These are phyloP conservation scores for Galerucella pusilla DNA, from an alignment of 2,888 invertebrate genomes.

Conservation along the genomic window DNA sequence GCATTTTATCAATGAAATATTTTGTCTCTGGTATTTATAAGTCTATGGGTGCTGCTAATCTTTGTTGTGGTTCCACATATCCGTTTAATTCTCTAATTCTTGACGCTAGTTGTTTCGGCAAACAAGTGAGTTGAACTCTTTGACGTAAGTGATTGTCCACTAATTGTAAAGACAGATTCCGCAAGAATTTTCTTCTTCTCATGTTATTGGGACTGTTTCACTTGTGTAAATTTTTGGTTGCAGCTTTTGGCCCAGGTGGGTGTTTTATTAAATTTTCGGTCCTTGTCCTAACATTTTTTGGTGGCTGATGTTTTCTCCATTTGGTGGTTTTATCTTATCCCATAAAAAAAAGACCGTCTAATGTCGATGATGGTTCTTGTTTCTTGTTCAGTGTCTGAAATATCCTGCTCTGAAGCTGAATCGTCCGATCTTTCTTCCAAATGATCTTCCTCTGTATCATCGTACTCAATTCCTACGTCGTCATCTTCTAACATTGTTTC, in stretches of 20 bases:
- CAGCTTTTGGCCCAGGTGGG: not conserved
- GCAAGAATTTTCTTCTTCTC: constrained; percentile 7
- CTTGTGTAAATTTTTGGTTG: not conserved
- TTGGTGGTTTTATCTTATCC: too few species aligned
- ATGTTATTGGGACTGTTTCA: constrained; percentile 16
- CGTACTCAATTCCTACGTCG: too few species aligned
- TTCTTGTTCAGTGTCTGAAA: not conserved
- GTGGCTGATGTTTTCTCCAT: too few species aligned
- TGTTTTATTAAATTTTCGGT: not conserved
- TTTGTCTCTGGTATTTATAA: too few species aligned
- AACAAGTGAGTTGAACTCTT: constrained; percentile 1
- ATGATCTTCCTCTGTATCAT: too few species aligned
- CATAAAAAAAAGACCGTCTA: not conserved
- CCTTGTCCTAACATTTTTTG: not conserved
- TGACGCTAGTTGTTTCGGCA: too few species aligned
- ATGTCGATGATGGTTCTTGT: not conserved
- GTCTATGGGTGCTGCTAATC: not conserved
- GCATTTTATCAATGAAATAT: too few species aligned
- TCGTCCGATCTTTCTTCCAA: not conserved
- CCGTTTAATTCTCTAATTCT: too few species aligned
- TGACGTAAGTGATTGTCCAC: constrained; percentile 17
- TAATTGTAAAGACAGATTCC: constrained; percentile 24
- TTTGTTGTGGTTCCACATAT: not conserved
- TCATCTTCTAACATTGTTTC: too few species aligned
- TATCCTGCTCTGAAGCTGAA: not conserved